phyloP scores from a whole-genome alignment of 2,797 vertebrate genomes.

The Rhynchotus rufescens region DNA sequence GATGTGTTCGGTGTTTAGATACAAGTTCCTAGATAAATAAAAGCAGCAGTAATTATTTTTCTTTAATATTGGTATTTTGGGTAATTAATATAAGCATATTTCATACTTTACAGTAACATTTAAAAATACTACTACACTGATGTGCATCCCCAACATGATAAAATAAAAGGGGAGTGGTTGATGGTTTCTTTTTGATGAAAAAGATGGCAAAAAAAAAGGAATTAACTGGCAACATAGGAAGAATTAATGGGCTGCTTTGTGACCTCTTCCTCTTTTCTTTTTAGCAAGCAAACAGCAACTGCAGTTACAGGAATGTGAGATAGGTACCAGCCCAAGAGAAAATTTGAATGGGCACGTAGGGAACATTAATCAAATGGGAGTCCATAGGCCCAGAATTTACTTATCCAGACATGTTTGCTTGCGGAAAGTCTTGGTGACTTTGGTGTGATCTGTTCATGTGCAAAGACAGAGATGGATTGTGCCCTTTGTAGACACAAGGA shows the following conservation, averaged over 20 bases:
- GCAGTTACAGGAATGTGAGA: not conserved
- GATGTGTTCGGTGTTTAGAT: not conserved
- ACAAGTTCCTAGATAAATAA: not conserved
- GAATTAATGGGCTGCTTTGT: not conserved
- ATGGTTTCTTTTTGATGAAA: not conserved
- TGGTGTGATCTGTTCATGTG: not conserved
- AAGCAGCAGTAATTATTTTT: not conserved
- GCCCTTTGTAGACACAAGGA: not conserved
- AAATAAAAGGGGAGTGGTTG: not conserved
- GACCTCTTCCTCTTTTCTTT: not conserved
- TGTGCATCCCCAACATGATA: not conserved
- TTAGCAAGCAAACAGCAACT: not conserved
- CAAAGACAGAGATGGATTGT: not conserved
- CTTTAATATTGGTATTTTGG: not conserved
- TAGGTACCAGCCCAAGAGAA: not conserved
- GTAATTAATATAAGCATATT: not conserved
- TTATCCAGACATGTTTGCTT: not conserved
- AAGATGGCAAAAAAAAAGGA: not conserved
- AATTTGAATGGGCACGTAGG: not conserved
- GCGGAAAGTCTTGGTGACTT: not conserved
- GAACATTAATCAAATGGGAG: not conserved
- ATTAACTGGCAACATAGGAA: not conserved
- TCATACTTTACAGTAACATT: not conserved
- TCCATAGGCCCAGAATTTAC: not conserved
- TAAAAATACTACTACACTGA: not conserved